These are phyloP conservation scores for Cynocephalus volans DNA, from an alignment of 2,113 vertebrate genomes.

Conservation along the genomic window DNA sequence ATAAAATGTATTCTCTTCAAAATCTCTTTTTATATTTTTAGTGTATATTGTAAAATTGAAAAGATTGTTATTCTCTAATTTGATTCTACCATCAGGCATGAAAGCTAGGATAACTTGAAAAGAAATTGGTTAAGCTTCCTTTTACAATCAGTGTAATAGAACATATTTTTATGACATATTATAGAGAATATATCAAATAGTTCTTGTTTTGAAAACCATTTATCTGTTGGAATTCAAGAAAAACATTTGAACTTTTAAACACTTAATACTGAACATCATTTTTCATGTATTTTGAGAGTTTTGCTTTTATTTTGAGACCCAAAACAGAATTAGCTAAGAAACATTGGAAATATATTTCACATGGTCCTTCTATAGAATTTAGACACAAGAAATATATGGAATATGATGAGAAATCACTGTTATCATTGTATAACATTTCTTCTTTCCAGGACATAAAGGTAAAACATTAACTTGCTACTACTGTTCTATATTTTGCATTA, in stretches of 20 bases:
- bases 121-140: constrained; percentile 15
- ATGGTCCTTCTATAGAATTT: not conserved
- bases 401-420: not conserved
- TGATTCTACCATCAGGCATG: not conserved
- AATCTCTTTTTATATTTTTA: not conserved
- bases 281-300: not conserved
- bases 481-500: not conserved
- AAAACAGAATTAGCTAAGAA: not conserved
- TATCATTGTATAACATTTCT: not conserved
- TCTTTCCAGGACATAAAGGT: not conserved
- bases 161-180: not conserved
- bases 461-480: not conserved
- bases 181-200: not conserved
- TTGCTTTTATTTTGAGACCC: not conserved
- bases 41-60: not conserved
- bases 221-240: constrained; percentile 16
- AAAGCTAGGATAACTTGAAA: constrained; percentile 8
- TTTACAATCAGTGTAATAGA: constrained; percentile 8
- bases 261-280: not conserved
- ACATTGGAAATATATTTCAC: not conserved
- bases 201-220: not conserved
- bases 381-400: not conserved
- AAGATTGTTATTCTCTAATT: not conserved
- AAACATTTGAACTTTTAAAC: constrained; percentile 47
- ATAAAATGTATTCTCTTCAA: constrained; percentile 36